These are phyloP conservation scores for Drosophila demipolita DNA, from an alignment of 2,888 invertebrate species.

Conservation along the genomic window DNA sequence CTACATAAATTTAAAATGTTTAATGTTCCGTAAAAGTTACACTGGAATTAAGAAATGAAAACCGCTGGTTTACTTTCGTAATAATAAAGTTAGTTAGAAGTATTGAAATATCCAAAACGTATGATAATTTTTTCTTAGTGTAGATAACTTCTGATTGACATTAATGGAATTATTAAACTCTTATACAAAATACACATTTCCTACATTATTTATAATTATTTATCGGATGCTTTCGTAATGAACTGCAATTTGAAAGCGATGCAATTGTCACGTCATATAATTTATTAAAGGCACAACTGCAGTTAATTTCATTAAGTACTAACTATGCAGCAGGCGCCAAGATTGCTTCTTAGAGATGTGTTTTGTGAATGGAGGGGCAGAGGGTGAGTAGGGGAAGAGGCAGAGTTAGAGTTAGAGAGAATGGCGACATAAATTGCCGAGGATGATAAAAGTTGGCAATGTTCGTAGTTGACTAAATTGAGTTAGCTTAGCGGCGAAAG, in stretches of 20 bases:
- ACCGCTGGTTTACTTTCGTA: too few relatives aligned
- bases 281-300: slow-evolving; percentile 36
- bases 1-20: too few relatives aligned
- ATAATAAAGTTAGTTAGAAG: too few relatives aligned
- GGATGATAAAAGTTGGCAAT: slow-evolving; percentile 42
- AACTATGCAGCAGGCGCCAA: slow-evolving; percentile 15
- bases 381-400: neutral
- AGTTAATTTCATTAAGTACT: slow-evolving; percentile 52
- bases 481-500: slow-evolving; percentile 32
- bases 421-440: slow-evolving; percentile 3
- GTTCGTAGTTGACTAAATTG: slow-evolving; percentile 19
- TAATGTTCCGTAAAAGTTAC: too few relatives aligned
- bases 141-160: neutral
- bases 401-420: neutral
- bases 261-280: slow-evolving; percentile 23
- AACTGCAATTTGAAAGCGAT: slow-evolving; percentile 4
- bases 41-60: too few relatives aligned
- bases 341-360: neutral
- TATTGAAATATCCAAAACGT: too few relatives aligned
- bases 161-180: neutral
- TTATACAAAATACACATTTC: neutral
- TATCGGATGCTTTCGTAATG: slow-evolving; percentile 1
- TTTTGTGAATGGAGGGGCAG: neutral
- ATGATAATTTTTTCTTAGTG: too few relatives aligned
- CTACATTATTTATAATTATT: neutral